Conservation (phyloP, 2,888 invertebrate species). For the Lithophane socia region DNA sequence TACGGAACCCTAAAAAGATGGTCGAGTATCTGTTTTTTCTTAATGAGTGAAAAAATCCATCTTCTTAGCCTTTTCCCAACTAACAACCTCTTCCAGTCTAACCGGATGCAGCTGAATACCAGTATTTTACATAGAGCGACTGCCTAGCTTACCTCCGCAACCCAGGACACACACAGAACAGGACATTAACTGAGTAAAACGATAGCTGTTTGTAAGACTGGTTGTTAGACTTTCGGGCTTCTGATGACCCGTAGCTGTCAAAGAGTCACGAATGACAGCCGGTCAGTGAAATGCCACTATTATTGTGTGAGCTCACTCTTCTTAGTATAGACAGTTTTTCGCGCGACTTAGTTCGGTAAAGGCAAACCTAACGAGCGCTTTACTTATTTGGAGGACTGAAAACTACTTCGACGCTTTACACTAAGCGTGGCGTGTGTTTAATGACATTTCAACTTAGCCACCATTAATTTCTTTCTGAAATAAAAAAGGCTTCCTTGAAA, state of each 20-base stretch:
- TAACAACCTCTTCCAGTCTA: too few relatives aligned
- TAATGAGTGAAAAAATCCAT: not conserved
- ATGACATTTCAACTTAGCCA: conserved; percentile 1
- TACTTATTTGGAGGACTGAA: not conserved
- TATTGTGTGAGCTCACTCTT: not conserved
- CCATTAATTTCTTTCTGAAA: not conserved
- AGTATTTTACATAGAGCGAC: too few relatives aligned
- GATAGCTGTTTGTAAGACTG: too few relatives aligned
- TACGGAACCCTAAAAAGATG: not conserved
- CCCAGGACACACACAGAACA: too few relatives aligned
- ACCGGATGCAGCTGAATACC: too few relatives aligned
- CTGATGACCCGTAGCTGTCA: too few relatives aligned
- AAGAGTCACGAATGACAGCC: too few relatives aligned
- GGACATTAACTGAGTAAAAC: too few relatives aligned
- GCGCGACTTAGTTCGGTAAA: not conserved
- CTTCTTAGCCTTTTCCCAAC: too few relatives aligned
- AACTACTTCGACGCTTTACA: not conserved
- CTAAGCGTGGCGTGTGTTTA: not conserved
- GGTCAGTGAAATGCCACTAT: too few relatives aligned
- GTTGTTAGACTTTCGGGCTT: too few relatives aligned
- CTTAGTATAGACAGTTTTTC: not conserved
- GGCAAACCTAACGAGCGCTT: not conserved
- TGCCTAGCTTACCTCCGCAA: too few relatives aligned
- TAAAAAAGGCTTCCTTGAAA: not conserved
- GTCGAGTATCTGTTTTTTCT: not conserved